Evolutionary conservation across 2,113 vertebrate species (phyloP).

Genomic region (Poecilia latipinna): DNA sequence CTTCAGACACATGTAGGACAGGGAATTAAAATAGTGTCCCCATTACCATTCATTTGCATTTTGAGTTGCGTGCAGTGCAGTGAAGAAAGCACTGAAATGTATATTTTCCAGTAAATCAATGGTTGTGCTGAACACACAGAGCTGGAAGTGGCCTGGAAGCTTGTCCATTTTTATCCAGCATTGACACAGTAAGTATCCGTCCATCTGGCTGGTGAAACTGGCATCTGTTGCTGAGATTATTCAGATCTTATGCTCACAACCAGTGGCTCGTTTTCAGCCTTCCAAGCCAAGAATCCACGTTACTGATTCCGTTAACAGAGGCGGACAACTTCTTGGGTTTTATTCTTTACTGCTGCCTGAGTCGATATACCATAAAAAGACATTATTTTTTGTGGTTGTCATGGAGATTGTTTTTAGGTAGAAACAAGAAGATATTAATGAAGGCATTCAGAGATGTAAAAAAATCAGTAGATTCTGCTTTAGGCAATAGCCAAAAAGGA

Average conservation of each 20-base stretch:
- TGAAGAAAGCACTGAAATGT: no score
- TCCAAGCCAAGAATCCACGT: slow-evolving; percentile 5
- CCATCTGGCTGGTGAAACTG: slow-evolving; percentile 65
- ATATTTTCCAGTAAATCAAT: neutral
- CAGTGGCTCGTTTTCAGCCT: slow-evolving; percentile 9
- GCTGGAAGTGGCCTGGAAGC: slow-evolving; percentile 50
- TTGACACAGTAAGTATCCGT: slow-evolving; percentile 56
- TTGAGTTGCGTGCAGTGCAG: no score
- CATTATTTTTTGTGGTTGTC: neutral
- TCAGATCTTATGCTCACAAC: slow-evolving; percentile 56
- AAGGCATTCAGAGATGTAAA: neutral
- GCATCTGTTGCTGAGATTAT: slow-evolving; percentile 51
- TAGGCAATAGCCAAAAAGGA: neutral
- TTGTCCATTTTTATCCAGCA: slow-evolving; percentile 39
- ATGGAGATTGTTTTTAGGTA: neutral
- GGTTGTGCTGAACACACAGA: slow-evolving; percentile 3
- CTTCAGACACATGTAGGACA: no score
- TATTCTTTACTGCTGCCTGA: neutral
- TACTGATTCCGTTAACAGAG: slow-evolving; percentile 9
- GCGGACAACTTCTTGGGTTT: neutral
- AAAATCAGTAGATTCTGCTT: neutral
- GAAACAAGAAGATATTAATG: neutral
- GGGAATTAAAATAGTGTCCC: no score
- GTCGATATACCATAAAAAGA: neutral
- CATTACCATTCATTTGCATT: no score